Base-by-base conservation (phyloP, 2,113 vertebrate genomes). In the Rattus rattus region DNA sequence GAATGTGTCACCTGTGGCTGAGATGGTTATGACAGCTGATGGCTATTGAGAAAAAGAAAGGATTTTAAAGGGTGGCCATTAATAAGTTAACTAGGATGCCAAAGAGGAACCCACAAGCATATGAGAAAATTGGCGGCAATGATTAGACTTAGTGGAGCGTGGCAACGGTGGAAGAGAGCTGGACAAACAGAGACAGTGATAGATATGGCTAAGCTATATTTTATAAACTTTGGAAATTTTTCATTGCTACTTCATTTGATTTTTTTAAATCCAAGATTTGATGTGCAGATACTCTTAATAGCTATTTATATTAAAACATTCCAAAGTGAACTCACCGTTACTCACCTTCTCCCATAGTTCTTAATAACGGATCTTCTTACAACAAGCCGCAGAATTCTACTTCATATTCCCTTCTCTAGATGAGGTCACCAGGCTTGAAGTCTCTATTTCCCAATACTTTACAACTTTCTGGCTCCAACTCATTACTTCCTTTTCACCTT, bases 401-500 rank as follows among this genome's bases (percentile, higher is more conserved):
- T 80, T 54, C 19, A 79, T 4, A 72, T 92, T 5, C 22, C 5
- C 47, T 86, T 30, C 43, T 76, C 80, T 80, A 56, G 24, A 54
- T 80, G 28, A 69, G 67, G 36, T 19, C 9, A 94, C 67, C 22
- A 56, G 7, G 13, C 39, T 91, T 73, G 2, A 1, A 33, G 12
- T 14, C 4, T 88, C 92, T 91, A 30, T 33, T 49, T 83, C 36
- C 94, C 76, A 36, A n/a, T 83, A 22, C 3, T 81, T 56, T 56
- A 0, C 2, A 7, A 56, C 10, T 80, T 33, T 80, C 33, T 79
- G 1, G 77, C 2, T 93, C 2, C 16, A 61, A 49, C 8, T 22
- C 7, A 0, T 4, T 4, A 54, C 47, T 2, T 1, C 1, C 0
- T 61, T 28, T 14, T 2, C 7, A 61, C 0, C 1, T 28, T 49